Evolutionary conservation across 2,888 invertebrate species (phyloP), one percentile per base, ranked within the genome.

Genomic region (Colletes collaris): DNA sequence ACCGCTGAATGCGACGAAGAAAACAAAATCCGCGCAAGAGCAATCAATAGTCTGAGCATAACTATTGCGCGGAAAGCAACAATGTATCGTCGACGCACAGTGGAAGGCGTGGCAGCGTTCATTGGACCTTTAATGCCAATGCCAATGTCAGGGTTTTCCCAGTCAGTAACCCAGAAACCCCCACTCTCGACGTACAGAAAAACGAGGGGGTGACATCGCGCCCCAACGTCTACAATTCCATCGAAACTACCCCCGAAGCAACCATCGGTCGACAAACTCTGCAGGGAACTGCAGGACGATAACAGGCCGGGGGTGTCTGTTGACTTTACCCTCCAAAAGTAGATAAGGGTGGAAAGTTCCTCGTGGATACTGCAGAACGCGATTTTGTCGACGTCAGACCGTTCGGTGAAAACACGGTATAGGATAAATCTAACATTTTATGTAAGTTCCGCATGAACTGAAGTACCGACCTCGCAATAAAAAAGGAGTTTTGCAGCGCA

Each of bases 101-200:
- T 71, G 81, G 85, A 91, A 91, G 89, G 90, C 89, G 89, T 89
- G 89, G 89, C 89, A 86, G 77, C 83, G 89, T 87, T 90, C 90
- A 81, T 88, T 86, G 89, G 82, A 86, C 88, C 86, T 84, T 87
- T 87, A 87, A 88, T 87, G 85, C 88, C 91, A 91, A 90, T 91
- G 91, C 91, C 91, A 91, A 91, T 91, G 91, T 91, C 91, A 91
- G 88, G 86, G 87, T 84, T 88, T 87, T 78, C 79, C 84, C 86
- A 88, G 85, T 83, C 86, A 86, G 74, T 85, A 85, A 88, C 87
- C 85, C 79, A 72, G 70, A 68, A 76, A 72, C 63, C 62, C 68
- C 79, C 85, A 64, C 79, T 46, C 56, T 37, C 44, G 13, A 52
- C 16, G 55, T 7, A 6, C n/a, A 16, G 68, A 52, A 40, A 8